These are phyloP conservation scores for Brevimyrus niger DNA, from an alignment of 2,113 vertebrate genomes.

Conservation along the genomic window DNA sequence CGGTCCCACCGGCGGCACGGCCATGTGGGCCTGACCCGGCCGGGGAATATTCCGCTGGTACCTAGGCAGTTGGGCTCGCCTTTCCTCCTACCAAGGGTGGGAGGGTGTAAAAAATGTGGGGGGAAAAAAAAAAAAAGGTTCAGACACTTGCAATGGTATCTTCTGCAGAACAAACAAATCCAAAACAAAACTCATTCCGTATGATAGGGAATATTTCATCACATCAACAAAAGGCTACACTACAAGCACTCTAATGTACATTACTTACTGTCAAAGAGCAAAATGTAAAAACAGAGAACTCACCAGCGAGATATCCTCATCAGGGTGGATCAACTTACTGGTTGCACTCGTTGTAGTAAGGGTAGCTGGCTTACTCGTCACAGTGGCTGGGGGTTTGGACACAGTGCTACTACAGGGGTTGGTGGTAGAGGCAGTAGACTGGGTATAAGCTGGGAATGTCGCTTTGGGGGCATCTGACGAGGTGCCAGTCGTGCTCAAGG, in stretches of 20 bases:
- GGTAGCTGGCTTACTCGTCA: constrained; percentile 95
- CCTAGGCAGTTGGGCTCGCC: constrained; percentile 86
- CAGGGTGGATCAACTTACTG: constrained; percentile 99
- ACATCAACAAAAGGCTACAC: constrained; percentile 19
- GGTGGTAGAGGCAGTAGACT: constrained; percentile 82
- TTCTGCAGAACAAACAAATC: constrained; percentile 5
- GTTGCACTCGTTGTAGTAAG: constrained; percentile 98
- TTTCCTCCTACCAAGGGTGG: constrained; percentile 87
- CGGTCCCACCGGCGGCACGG: constrained; percentile 76
- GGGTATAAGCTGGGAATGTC: constrained; percentile 97
- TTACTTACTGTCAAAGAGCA: constrained; percentile 64
- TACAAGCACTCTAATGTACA: constrained; percentile 32
- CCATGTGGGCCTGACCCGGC: constrained; percentile 75
- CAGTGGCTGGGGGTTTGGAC: constrained; percentile 86
- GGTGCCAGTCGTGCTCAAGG: constrained; percentile 71
- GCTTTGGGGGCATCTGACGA: constrained; percentile 85
- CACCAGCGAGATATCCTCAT: constrained; percentile 99
- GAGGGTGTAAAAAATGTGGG: constrained; percentile 6
- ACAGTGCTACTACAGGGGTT: constrained; percentile 84
- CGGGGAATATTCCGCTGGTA: constrained; percentile 89
- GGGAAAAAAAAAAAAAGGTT: constrained; percentile 6
- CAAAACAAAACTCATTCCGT: background rate
- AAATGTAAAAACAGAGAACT: constrained; percentile 66
- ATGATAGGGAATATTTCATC: background rate
- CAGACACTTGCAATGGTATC: background rate